phyloP scores from a whole-genome alignment of 2,797 vertebrate genomes.

The Rhinella marina region DNA sequence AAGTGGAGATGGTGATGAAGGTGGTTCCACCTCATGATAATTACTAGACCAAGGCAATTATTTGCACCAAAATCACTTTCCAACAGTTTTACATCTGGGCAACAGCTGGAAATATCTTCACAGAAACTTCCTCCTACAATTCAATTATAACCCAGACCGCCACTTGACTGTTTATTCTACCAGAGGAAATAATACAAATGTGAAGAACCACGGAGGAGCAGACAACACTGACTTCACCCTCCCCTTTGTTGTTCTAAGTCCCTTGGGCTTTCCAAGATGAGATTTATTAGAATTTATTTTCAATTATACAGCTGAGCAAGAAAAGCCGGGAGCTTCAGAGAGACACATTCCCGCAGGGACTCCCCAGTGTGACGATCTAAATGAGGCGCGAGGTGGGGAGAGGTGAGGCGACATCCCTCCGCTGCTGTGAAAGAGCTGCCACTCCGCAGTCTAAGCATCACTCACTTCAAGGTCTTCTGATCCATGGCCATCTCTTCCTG shows the following conservation, averaged over 20 bases:
- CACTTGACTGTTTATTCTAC: constrained; percentile 20
- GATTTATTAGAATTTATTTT: constrained; percentile 61
- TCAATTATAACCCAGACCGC: background rate
- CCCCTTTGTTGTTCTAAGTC: constrained; percentile 47
- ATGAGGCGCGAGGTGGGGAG: constrained; percentile 12
- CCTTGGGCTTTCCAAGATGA: constrained; percentile 47
- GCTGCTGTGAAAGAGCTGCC: background rate
- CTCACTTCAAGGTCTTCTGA: constrained; percentile 17
- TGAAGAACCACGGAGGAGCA: background rate
- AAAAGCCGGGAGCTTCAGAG: constrained; percentile 40
- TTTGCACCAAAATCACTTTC: background rate
- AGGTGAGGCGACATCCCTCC: background rate
- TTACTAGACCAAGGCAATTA: too few relatives aligned
- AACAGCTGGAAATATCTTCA: background rate
- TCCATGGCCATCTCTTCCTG: constrained; percentile 8
- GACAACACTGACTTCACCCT: constrained; percentile 42
- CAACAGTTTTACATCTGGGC: background rate
- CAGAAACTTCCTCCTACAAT: background rate
- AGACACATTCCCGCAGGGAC: constrained; percentile 44
- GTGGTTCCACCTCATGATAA: background rate
- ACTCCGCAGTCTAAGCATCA: constrained; percentile 2
- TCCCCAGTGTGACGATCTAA: constrained; percentile 36
- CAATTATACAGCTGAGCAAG: constrained; percentile 56
- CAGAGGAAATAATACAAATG: constrained; percentile 32
- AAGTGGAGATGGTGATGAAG: background rate